Conservation (phyloP, 2,888 invertebrate genomes). For the Athalia rosae region DNA sequence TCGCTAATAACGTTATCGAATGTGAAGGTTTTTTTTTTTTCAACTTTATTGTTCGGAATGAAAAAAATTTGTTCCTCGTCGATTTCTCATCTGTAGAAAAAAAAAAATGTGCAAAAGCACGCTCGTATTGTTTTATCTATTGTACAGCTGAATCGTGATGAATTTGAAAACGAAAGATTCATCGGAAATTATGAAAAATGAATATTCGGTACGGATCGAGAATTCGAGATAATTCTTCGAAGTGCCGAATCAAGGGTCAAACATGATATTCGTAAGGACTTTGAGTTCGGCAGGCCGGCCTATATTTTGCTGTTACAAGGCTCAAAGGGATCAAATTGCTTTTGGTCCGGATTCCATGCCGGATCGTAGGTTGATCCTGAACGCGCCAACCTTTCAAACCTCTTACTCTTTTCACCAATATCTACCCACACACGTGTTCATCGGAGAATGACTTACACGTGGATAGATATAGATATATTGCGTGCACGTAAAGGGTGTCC, state of each 20-base stretch:
- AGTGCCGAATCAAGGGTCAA: conserved; percentile 31
- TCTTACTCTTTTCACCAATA: conserved; percentile 15
- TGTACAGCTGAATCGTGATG: too few relatives aligned
- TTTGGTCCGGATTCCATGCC: conserved; percentile 21
- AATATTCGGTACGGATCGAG: too few relatives aligned
- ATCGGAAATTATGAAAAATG: too few relatives aligned
- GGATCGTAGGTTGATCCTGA: conserved; percentile 29
- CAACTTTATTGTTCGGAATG: too few relatives aligned
- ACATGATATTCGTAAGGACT: conserved; percentile 20
- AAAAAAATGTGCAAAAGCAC: too few relatives aligned
- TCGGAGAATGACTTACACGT: not conserved
- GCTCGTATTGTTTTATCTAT: too few relatives aligned
- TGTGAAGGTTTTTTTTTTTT: too few relatives aligned
- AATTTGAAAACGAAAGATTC: too few relatives aligned
- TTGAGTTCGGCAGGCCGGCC: not conserved
- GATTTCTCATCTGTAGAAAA: too few relatives aligned
- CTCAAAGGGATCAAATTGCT: conserved; percentile 27
- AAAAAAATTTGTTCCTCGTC: too few relatives aligned
- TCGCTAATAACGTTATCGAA: too few relatives aligned
- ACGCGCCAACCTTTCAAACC: conserved; percentile 20
- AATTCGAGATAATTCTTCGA: not conserved
- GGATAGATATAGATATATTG: not conserved
- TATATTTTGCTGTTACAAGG: conserved; percentile 1
- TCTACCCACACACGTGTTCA: not conserved
- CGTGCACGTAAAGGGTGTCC: not conserved